Percentiles rank a stretch among this genome's conserved stretches.
Evolutionary conservation across 2,888 invertebrate species (phyloP).

Genomic region (Trissoscelio sp.): DNA sequence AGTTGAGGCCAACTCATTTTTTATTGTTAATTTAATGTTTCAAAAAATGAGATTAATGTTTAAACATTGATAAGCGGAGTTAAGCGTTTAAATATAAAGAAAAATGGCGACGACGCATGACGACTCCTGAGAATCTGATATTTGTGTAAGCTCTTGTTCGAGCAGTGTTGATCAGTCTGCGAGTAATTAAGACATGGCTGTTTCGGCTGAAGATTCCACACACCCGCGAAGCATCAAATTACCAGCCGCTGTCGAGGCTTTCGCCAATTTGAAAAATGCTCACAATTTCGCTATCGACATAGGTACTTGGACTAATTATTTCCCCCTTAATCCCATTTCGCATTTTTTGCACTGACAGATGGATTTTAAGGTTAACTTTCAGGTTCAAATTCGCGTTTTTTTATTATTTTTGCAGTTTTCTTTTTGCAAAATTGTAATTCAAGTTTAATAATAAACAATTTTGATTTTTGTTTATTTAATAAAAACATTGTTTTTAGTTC

Average conservation of each 20-base stretch:
- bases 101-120: background rate
- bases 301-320: conserved; percentile 83
- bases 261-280: conserved; percentile 87
- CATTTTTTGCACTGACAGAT: conserved; percentile 30
- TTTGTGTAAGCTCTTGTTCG: background rate
- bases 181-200: conserved; percentile 75
- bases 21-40: no score
- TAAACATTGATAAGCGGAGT: no score
- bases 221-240: conserved; percentile 84
- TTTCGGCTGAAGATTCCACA: conserved; percentile 75
- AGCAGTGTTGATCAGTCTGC: conserved; percentile 30
- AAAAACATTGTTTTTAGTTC: background rate
- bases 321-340: background rate
- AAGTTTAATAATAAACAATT: background rate
- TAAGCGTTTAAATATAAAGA: no score
- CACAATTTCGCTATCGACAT: conserved; percentile 89
- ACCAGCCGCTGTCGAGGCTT: conserved; percentile 85
- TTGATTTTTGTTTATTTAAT: background rate
- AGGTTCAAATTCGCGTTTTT: background rate
- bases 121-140: background rate
- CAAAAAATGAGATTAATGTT: no score
- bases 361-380: conserved; percentile 30
- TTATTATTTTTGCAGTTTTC: no score
- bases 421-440: no score
- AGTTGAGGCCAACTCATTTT: no score